These are phyloP conservation scores for Caranx melampygus DNA, from an alignment of 2,113 vertebrate species.

Conservation along the genomic window DNA sequence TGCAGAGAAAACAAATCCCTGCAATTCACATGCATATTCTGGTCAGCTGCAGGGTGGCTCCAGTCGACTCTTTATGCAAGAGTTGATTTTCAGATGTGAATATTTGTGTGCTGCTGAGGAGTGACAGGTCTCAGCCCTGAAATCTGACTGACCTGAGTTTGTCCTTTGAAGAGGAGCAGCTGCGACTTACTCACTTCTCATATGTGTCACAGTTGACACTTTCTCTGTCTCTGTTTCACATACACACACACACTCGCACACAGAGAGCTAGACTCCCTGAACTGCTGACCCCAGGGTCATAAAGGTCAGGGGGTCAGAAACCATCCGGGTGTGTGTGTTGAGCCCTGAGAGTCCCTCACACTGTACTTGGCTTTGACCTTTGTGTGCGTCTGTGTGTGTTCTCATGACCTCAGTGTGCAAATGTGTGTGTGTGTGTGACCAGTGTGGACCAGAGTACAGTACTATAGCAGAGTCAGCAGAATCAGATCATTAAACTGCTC, in stretches of 20 bases:
- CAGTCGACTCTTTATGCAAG: background rate
- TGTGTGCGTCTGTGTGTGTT: constrained; percentile 37
- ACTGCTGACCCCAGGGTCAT: constrained; percentile 37
- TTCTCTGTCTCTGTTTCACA: background rate
- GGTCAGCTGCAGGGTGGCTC: no score
- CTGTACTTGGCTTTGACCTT: constrained; percentile 37
- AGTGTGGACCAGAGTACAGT: background rate
- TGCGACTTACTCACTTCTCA: background rate
- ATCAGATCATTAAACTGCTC: constrained; percentile 6
- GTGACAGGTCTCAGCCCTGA: background rate
- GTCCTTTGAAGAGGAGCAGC: background rate
- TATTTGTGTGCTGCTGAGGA: background rate
- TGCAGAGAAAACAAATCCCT: background rate
- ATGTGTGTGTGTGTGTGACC: constrained; percentile 33
- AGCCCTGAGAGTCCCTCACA: constrained; percentile 19
- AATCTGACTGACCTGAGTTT: constrained; percentile 9
- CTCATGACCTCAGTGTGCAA: constrained; percentile 25
- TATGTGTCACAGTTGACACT: constrained; percentile 12
- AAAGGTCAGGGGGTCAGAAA: constrained; percentile 45
- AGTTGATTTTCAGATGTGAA: background rate
- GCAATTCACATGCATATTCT: background rate
- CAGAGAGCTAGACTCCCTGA: constrained; percentile 5
- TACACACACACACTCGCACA: constrained; percentile 9
- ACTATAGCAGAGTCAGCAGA: constrained; percentile 28
- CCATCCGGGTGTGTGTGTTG: constrained; percentile 22